phyloP scores from a whole-genome alignment of 2,797 vertebrate species.

The Enteromius radiatus region DNA sequence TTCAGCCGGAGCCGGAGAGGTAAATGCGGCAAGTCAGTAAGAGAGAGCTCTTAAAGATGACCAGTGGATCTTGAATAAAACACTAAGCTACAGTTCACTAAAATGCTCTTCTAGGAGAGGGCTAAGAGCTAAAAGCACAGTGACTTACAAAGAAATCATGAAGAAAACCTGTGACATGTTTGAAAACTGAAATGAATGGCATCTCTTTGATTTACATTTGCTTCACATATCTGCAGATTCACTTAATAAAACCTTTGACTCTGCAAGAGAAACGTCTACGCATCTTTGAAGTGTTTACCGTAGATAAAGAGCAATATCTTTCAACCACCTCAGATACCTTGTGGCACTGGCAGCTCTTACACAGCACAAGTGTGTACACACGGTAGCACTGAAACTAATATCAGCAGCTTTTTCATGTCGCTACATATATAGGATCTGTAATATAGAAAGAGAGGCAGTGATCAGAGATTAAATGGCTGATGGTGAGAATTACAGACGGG shows the following conservation, averaged over 20 bases:
- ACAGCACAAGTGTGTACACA: constrained; percentile 31
- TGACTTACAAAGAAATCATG: constrained; percentile 25
- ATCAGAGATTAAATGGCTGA: constrained; percentile 15
- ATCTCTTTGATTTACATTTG: constrained; percentile 38
- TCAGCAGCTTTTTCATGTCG: constrained; percentile 26
- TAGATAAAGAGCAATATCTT: constrained; percentile 50
- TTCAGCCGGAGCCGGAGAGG: neutral
- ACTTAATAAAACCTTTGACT: constrained; percentile 45
- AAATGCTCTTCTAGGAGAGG: constrained; percentile 14
- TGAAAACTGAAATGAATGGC: constrained; percentile 37
- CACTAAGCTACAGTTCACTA: constrained; percentile 17
- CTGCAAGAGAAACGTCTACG: constrained; percentile 26
- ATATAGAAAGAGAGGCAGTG: constrained; percentile 6
- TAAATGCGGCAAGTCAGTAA: constrained; percentile 3
- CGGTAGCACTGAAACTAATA: constrained; percentile 9
- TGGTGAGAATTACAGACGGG: neutral
- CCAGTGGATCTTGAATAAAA: neutral
- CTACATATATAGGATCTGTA: constrained; percentile 31
- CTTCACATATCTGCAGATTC: constrained; percentile 15
- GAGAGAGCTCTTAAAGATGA: constrained; percentile 32
- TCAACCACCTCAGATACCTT: constrained; percentile 35
- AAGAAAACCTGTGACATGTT: constrained; percentile 16
- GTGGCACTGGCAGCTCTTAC: constrained; percentile 32
- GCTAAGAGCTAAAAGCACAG: constrained; percentile 40
- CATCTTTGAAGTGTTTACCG: constrained; percentile 44